Evolutionary conservation across 2,888 invertebrate genomes (phyloP), one percentile per base, ranked within the genome.

Genomic region (Chrysina gloriosa): DNA sequence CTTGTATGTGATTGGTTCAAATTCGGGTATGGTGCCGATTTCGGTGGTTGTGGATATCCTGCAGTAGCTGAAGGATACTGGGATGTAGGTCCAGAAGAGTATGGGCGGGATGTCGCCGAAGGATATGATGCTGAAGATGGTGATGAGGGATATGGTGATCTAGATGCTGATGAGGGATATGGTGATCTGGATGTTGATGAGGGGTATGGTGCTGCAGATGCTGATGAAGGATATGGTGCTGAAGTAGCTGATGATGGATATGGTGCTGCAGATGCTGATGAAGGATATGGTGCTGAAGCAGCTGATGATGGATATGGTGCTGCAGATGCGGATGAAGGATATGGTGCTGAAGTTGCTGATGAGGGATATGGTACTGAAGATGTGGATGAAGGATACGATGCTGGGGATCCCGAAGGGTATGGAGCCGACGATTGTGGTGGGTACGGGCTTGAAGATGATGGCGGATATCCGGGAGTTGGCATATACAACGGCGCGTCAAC

Each of bases 401-500:
- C 71, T 69, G 83, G 81, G 71, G 81, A 77, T 72, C 78, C 80
- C 71, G 83, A 81, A 52, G 82, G 82, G 65, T 75, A 71, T 7
- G 80, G 76, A 65, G 77, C 79, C 50, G 84, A 82, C 48, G 84
- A 82, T 29, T 82, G 58, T 27, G 63, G 63, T 63, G 72, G 73
- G 42, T 73, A 70, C 2, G 66, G 56, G 7, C 66, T 64, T 68
- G 72, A 70, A 54, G 63, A 54, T 65, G 48, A 69, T 50, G 29
- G 69, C 19, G 76, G 67, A 45, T 72, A 67, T 52, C 54, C 67
- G 27, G 78, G 73, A 48, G 74, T 72, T 61, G 87, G 85, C 86
- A 86, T 80, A 82, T 82, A 81, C 78, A 83, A 79, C 31, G 83
- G 82, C 19, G 82, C 75, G 69, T 78, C 77, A 54, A 80, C 69